phyloP scores from a whole-genome alignment of 1,140 invertebrate genomes.

The Doryteuthis pealeii region DNA sequence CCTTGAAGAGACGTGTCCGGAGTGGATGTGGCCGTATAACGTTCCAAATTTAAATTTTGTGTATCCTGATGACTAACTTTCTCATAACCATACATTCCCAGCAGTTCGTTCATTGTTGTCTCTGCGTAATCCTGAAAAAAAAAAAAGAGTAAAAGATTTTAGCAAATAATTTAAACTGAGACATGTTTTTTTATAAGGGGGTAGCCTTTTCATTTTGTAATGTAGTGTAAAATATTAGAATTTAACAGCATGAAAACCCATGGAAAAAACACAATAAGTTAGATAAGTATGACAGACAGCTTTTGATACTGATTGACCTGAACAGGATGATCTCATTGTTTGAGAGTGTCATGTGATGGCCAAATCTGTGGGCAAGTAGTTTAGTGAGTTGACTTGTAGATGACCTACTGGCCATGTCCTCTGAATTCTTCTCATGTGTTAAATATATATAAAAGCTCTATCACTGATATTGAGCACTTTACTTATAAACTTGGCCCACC shows the following conservation, averaged over 20 bases:
- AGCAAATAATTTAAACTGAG: neutral
- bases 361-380: no score
- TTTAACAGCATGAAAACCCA: neutral
- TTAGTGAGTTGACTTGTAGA: neutral
- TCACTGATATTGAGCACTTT: no score
- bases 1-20: conserved; percentile 3
- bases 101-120: conserved; percentile 84
- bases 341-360: no score
- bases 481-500: no score
- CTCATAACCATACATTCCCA: conserved; percentile 87
- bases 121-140: conserved; percentile 78
- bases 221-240: no score
- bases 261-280: neutral
- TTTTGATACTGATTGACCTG: neutral
- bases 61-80: conserved; percentile 65
- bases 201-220: no score
- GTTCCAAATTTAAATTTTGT: conserved; percentile 53
- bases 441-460: no score
- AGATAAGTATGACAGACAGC: no score
- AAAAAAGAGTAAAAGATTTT: neutral
- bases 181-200: no score
- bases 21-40: neutral
- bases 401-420: neutral
- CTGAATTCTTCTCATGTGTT: no score
- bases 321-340: no score